These are phyloP conservation scores for Gambusia yucatana DNA, from an alignment of 2,797 vertebrate species.

Conservation along the genomic window DNA sequence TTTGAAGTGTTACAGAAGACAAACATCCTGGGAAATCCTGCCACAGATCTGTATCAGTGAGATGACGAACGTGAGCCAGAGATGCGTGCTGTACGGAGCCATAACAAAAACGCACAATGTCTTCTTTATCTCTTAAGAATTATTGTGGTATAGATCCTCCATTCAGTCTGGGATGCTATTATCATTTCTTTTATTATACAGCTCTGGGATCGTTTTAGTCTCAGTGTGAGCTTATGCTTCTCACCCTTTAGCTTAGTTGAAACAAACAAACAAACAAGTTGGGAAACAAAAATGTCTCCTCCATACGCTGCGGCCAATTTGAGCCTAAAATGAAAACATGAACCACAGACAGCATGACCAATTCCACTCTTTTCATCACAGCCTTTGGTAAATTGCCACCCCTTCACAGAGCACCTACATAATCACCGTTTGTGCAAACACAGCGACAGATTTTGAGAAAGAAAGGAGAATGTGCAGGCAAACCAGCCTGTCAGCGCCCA, in stretches of 20 bases:
- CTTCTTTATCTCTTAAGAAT: slow-evolving; percentile 24
- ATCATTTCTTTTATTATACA: slow-evolving; percentile 13
- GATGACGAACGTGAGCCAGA: slow-evolving; percentile 18
- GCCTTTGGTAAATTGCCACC: slow-evolving; percentile 50
- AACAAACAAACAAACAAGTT: slow-evolving; percentile 18
- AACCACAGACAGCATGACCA: slow-evolving; percentile 9
- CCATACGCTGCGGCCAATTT: background rate
- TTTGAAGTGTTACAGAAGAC: slow-evolving; percentile 19
- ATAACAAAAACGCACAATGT: slow-evolving; percentile 5
- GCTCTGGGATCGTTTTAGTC: slow-evolving; percentile 20
- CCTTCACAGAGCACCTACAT: slow-evolving; percentile 10
- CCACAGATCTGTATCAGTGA: slow-evolving; percentile 19
- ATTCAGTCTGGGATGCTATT: slow-evolving; percentile 20
- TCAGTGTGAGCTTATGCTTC: slow-evolving; percentile 12
- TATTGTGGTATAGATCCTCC: slow-evolving; percentile 26
- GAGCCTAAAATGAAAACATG: slow-evolving; percentile 12
- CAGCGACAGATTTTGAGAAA: slow-evolving; percentile 11
- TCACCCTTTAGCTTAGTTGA: slow-evolving; percentile 13
- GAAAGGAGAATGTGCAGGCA: slow-evolving; percentile 30
- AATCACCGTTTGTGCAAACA: background rate
- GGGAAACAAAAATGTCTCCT: slow-evolving; percentile 33
- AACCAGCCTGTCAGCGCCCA: slow-evolving; percentile 68
- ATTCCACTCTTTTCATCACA: slow-evolving; percentile 34
- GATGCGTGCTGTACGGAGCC: slow-evolving; percentile 11
- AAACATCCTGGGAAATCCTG: slow-evolving; percentile 15